phyloP scores from a whole-genome alignment of 2,113 vertebrate species.

The Rana temporaria region DNA sequence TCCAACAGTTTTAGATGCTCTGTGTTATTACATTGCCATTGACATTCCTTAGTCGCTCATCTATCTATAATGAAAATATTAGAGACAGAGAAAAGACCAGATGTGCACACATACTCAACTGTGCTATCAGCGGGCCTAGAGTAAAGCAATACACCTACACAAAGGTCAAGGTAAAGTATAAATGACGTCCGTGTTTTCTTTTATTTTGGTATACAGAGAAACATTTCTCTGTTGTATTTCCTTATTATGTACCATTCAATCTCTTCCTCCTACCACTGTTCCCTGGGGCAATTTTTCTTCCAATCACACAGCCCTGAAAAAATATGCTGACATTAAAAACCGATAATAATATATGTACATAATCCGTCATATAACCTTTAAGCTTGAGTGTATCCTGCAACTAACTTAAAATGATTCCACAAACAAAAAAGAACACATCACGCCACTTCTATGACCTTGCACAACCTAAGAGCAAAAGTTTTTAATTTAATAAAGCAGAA shows the following conservation, averaged over 20 bases:
- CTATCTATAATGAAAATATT: too few relatives aligned
- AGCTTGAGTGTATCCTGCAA: neutral
- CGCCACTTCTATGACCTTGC: constrained; percentile 6
- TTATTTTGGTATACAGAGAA: neutral
- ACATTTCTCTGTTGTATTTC: neutral
- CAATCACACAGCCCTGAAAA: neutral
- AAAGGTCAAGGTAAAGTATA: too few relatives aligned
- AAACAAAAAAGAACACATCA: neutral
- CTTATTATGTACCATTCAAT: neutral
- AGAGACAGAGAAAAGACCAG: too few relatives aligned
- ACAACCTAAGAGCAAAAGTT: neutral
- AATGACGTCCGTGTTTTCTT: neutral
- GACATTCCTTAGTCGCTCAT: too few relatives aligned
- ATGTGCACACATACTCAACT: too few relatives aligned
- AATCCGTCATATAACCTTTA: constrained; percentile 26
- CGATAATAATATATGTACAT: constrained; percentile 3
- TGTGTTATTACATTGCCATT: too few relatives aligned
- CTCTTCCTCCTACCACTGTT: neutral
- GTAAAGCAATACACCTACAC: too few relatives aligned
- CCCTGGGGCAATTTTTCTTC: neutral
- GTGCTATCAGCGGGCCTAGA: too few relatives aligned
- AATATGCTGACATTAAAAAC: constrained; percentile 23
- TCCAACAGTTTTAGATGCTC: too few relatives aligned
- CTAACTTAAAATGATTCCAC: neutral
- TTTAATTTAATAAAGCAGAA: constrained; percentile 50